Evolutionary conservation across 2,888 invertebrate species (phyloP), one percentile per base, ranked within the genome.

Genomic region (Schrankia costaestrigalis): DNA sequence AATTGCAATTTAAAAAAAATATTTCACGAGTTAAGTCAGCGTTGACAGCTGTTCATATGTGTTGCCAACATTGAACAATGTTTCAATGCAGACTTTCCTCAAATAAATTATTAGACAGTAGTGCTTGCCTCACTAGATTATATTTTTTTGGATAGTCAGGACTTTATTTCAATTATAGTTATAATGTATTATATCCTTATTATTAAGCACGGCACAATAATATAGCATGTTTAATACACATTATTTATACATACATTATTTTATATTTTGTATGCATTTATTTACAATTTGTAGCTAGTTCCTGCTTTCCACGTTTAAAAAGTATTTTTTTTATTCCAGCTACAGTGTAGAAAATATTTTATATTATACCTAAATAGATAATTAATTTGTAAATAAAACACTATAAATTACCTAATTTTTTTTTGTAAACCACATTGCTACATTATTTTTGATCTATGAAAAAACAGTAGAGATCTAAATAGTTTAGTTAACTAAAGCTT

Each of bases 61-160:
- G 33, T 43, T 38, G 44, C 52, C 27, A 26, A 45, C 25, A 12
- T 43, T 53, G 36, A 35, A 24, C 31, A 24, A 31, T 40, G 24
- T 11, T 11, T 17, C 15, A 31, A 38, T 44, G 62, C 65, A 59
- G 65, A 63, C 68, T 67, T 63, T 58, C 35, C 57, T 64, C 65
- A 58, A 38, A 41, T 42, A 38, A 40, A 34, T 52, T 51, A 41
- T 61, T 71, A 63, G 69, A 53, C 32, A 33, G 61, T 71, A 67
- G 64, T 68, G 74, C 74, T 71, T 74, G 70, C 59, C 49, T 66
- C 68, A 69, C 60, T 55, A 62, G 52, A 51, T 38, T 8, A 43
- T 38, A 42, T 24, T 48, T 49, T 45, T 49, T 47, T n/a, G n/a
- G n/a, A n/a, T n/a, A 41, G 53, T 47, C 46, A 42, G 34, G 46